Evolutionary conservation across 1,140 invertebrate species (phyloP).

Genomic region (Dreissena polymorpha): DNA sequence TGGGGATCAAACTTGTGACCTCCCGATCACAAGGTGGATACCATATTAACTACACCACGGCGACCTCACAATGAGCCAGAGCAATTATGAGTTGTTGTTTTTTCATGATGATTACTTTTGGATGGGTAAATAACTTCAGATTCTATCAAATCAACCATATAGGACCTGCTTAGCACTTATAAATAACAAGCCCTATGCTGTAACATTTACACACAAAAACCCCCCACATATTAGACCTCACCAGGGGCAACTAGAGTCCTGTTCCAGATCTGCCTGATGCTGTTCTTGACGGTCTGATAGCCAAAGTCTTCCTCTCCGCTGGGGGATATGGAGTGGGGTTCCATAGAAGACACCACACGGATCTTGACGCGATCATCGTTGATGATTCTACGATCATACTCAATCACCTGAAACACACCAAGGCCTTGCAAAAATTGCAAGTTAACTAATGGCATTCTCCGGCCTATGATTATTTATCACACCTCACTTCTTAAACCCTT

Average conservation of each 20-base stretch:
- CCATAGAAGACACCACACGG: conserved; percentile 69
- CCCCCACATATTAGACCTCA: conserved; percentile 44
- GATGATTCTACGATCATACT: conserved; percentile 80
- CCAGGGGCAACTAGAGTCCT: conserved; percentile 81
- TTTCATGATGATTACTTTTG: too few species aligned
- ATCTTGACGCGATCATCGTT: conserved; percentile 80
- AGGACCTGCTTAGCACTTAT: too few species aligned
- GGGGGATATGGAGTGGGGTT: conserved; percentile 80
- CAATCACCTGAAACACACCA: conserved; percentile 78
- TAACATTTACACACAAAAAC: too few species aligned
- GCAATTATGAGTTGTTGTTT: too few species aligned
- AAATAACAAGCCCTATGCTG: too few species aligned
- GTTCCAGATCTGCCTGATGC: conserved; percentile 80
- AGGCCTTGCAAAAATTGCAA: conserved; percentile 63
- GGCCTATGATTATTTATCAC: background rate
- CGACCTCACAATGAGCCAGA: too few species aligned
- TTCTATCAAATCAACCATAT: too few species aligned
- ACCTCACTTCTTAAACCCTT: too few species aligned
- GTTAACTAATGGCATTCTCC: background rate
- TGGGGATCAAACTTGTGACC: too few species aligned
- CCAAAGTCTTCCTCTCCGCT: conserved; percentile 79
- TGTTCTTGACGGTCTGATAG: conserved; percentile 80
- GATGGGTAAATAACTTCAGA: too few species aligned
- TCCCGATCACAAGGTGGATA: too few species aligned
- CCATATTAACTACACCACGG: too few species aligned